Conservation (phyloP, 2,888 invertebrate genomes). For the Ormyrus labotus region DNA sequence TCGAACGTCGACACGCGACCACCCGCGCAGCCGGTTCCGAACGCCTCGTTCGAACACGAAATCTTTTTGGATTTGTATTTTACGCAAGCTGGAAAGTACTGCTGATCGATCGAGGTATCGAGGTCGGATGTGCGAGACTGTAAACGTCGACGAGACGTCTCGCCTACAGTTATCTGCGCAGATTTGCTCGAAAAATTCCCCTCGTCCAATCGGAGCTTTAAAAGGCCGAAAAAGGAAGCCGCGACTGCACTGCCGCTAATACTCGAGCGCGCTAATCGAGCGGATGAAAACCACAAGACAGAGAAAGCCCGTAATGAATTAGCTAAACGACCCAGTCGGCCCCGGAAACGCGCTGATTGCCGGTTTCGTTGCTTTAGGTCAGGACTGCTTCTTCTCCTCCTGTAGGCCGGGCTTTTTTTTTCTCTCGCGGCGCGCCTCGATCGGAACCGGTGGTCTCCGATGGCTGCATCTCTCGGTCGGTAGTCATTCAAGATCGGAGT, state of each 20-base stretch:
- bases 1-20: too few species aligned
- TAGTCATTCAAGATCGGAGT: conserved; percentile 4
- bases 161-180: too few species aligned
- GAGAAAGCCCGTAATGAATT: conserved; percentile 41
- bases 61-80: too few species aligned
- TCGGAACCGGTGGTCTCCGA: not conserved
- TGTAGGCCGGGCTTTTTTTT: not conserved
- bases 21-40: too few species aligned
- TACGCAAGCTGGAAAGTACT: too few species aligned
- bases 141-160: too few species aligned
- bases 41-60: too few species aligned
- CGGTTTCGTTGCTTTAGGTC: conserved; percentile 40
- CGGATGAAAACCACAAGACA: conserved; percentile 10
- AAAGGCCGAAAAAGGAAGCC: too few species aligned
- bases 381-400: conserved; percentile 2
- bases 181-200: too few species aligned
- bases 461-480: not conserved
- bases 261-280: not conserved
- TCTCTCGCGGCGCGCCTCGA: not conserved
- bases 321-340: conserved; percentile 3
- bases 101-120: too few species aligned
- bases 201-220: too few species aligned
- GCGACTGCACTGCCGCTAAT: not conserved
- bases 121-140: too few species aligned
- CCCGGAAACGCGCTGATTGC: conserved; percentile 33